phyloP scores from a whole-genome alignment of 2,113 vertebrate species.

The Neogobius melanostomus region DNA sequence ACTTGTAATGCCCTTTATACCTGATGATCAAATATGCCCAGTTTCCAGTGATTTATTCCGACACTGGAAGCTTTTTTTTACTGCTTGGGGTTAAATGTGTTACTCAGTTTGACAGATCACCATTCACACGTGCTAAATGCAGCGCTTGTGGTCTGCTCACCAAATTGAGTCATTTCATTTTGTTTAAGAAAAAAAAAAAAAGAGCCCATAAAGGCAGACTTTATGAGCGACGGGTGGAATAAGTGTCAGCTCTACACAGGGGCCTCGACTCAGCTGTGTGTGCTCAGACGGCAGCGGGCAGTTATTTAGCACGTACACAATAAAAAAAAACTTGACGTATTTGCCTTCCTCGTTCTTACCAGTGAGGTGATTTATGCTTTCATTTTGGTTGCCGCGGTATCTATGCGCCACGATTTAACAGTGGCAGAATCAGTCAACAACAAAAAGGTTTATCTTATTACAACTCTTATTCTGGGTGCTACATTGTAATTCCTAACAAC shows the following conservation, averaged over 20 bases:
- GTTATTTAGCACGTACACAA: not conserved
- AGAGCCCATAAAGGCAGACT: slow-evolving; percentile 47
- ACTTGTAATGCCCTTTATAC: not conserved
- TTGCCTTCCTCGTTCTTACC: not conserved
- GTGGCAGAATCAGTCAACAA: no score
- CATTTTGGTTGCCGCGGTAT: no score
- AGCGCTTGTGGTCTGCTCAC: slow-evolving; percentile 47
- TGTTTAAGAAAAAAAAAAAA: not conserved
- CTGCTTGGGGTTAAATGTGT: slow-evolving; percentile 27
- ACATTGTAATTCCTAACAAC: no score
- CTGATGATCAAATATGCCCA: not conserved
- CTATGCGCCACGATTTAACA: no score
- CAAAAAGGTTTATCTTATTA: no score
- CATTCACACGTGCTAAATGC: slow-evolving; percentile 55
- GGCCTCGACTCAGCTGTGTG: slow-evolving; percentile 8
- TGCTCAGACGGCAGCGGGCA: slow-evolving; percentile 19
- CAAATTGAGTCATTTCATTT: slow-evolving; percentile 51
- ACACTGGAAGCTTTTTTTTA: not conserved
- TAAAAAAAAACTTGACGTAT: slow-evolving; percentile 5
- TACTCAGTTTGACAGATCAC: slow-evolving; percentile 51
- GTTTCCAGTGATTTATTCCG: not conserved
- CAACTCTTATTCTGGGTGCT: no score
- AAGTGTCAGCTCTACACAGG: slow-evolving; percentile 37
- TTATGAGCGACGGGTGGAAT: slow-evolving; percentile 61
- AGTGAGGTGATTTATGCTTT: no score